Percentiles rank a stretch among this genome's conserved stretches.
Evolutionary conservation across 2,888 invertebrate species (phyloP).

Genomic region (Crepidodera aurea): DNA sequence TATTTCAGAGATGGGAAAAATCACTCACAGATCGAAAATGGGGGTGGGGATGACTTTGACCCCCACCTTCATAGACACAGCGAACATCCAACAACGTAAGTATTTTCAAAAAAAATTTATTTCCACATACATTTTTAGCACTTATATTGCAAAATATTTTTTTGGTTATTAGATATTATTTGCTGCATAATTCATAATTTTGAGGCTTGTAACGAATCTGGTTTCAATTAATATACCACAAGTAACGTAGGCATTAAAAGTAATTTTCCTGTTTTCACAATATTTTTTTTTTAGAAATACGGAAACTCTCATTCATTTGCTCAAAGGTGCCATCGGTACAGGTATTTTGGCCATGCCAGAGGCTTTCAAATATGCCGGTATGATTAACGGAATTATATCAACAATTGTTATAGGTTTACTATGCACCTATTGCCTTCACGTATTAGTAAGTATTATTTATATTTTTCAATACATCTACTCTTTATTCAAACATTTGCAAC

Average conservation of each 20-base stretch:
- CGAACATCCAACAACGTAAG: conserved; percentile 77
- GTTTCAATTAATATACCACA: no score
- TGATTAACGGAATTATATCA: conserved; percentile 79
- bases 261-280: no score
- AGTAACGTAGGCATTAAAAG: no score
- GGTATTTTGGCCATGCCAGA: conserved; percentile 94
- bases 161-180: no score
- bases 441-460: conserved; percentile 75
- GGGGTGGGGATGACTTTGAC: conserved; percentile 65
- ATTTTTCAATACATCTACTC: no score
- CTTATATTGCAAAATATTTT: no score
- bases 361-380: conserved; percentile 87
- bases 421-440: conserved; percentile 88
- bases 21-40: conserved; percentile 24
- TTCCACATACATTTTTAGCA: no score
- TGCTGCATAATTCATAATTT: no score
- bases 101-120: conserved; percentile 37
- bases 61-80: conserved; percentile 74
- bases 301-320: conserved; percentile 84
- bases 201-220: no score
- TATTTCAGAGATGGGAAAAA: conserved; percentile 8
- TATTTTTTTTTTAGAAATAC: conserved; percentile 75
- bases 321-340: conserved; percentile 92
- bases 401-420: conserved; percentile 80
- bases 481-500: no score